A percentile compares a stretch with the other conserved stretches of the same genome.
Evolutionary conservation across 1,140 invertebrate genomes (phyloP).

Genomic region (Sycophila sp.): DNA sequence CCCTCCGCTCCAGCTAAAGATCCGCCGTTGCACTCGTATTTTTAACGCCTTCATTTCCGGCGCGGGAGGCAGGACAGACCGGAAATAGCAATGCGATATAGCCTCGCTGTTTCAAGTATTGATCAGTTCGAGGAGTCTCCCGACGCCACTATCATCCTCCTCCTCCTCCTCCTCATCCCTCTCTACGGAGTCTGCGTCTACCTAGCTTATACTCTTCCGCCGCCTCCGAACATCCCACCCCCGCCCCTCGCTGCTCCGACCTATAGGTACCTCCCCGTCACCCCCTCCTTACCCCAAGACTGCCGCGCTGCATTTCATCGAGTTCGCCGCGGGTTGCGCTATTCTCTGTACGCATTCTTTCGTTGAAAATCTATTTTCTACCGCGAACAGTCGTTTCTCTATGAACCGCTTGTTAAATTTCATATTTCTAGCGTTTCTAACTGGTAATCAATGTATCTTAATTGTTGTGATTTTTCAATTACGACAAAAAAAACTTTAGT

Average conservation of each 20-base stretch:
- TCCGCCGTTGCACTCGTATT: constrained; percentile 15
- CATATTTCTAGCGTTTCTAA: too few relatives aligned
- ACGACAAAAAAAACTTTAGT: too few relatives aligned
- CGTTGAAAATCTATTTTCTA: too few relatives aligned
- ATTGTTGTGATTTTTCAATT: too few relatives aligned
- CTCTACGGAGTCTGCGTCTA: not conserved
- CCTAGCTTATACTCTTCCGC: not conserved
- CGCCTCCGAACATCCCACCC: not conserved
- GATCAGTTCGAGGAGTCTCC: constrained; percentile 55
- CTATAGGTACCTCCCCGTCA: not conserved
- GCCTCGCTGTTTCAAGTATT: constrained; percentile 61
- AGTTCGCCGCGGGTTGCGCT: too few relatives aligned
- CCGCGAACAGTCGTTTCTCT: too few relatives aligned
- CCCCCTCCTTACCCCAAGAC: not conserved
- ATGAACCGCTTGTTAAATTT: too few relatives aligned
- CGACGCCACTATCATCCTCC: constrained; percentile 10
- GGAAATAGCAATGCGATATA: constrained; percentile 55
- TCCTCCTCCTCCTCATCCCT: not conserved
- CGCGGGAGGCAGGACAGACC: constrained; percentile 44
- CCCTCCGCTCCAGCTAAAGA: not conserved
- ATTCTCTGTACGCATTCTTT: too few relatives aligned
- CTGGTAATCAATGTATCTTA: too few relatives aligned
- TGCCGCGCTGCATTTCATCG: too few relatives aligned
- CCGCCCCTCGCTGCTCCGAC: not conserved
- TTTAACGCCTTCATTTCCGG: constrained; percentile 62